Evolutionary conservation across 2,797 vertebrate species (phyloP).

Genomic region (Phoxinus dragarum): DNA sequence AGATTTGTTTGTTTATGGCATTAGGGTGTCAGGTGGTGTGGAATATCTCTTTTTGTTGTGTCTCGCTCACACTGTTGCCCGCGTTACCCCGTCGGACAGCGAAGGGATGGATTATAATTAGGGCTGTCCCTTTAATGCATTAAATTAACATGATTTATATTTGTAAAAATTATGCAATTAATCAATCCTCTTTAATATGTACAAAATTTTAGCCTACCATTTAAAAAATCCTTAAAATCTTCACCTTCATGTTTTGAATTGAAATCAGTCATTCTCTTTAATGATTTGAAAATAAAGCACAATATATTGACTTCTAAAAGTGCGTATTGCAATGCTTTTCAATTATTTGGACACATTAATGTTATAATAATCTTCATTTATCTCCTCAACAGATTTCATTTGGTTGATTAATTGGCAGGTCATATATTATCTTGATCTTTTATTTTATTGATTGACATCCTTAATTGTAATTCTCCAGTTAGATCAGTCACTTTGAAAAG

Average conservation of each 20-base stretch:
- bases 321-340: background rate
- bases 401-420: background rate
- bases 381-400: background rate
- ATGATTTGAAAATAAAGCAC: conserved; percentile 2
- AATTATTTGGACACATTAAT: background rate
- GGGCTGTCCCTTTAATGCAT: conserved; percentile 2
- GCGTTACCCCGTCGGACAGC: background rate
- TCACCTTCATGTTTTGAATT: conserved; percentile 1
- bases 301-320: background rate
- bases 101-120: background rate
- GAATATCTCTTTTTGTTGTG: background rate
- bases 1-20: conserved; percentile 41
- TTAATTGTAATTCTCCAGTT: background rate
- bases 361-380: background rate
- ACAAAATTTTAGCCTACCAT: background rate
- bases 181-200: background rate
- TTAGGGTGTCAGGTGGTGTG: conserved; percentile 36
- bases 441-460: background rate
- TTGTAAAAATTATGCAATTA: background rate
- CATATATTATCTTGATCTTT: background rate
- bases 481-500: conserved; percentile 2
- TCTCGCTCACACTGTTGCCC: background rate
- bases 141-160: background rate
- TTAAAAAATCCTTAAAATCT: background rate
- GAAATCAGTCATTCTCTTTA: background rate